Conservation (phyloP, 53 echinoderm and acorn worm species). For the Mesocentrotus franciscanus region DNA sequence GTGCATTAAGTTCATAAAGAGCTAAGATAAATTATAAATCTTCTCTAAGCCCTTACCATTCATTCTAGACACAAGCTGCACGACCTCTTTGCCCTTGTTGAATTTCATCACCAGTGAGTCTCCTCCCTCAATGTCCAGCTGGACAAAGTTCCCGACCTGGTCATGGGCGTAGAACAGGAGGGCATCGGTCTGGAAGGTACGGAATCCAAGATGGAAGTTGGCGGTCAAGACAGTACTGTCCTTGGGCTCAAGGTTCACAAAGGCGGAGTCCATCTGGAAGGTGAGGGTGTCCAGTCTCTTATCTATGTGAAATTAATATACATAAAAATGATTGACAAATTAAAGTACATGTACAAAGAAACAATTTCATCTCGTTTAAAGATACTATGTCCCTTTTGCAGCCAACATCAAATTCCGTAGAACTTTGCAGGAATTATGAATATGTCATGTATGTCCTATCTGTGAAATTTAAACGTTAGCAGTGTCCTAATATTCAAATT, state of each 20-base stretch:
- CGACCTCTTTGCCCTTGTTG: conserved; percentile 72
- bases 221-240: conserved; percentile 67
- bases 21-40: neutral
- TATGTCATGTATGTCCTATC: too few relatives aligned
- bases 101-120: conserved; percentile 73
- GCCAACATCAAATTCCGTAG: too few relatives aligned
- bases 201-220: conserved; percentile 74
- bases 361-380: too few relatives aligned
- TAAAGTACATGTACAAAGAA: too few relatives aligned
- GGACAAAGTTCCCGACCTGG: conserved; percentile 74
- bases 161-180: conserved; percentile 80
- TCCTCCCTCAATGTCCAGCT: conserved; percentile 73
- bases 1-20: too few relatives aligned
- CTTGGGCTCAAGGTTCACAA: conserved; percentile 69
- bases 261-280: conserved; percentile 68
- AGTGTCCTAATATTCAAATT: too few relatives aligned
- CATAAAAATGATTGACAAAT: neutral
- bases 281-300: conserved; percentile 70
- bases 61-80: conserved; percentile 45
- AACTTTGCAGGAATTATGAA: too few relatives aligned
- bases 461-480: too few relatives aligned
- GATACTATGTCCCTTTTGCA: too few relatives aligned
- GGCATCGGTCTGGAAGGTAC: conserved; percentile 73
- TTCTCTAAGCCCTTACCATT: neutral
- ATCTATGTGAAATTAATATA: neutral